phyloP scores from a whole-genome alignment of 2,797 vertebrate species.

The Lates japonicus region DNA sequence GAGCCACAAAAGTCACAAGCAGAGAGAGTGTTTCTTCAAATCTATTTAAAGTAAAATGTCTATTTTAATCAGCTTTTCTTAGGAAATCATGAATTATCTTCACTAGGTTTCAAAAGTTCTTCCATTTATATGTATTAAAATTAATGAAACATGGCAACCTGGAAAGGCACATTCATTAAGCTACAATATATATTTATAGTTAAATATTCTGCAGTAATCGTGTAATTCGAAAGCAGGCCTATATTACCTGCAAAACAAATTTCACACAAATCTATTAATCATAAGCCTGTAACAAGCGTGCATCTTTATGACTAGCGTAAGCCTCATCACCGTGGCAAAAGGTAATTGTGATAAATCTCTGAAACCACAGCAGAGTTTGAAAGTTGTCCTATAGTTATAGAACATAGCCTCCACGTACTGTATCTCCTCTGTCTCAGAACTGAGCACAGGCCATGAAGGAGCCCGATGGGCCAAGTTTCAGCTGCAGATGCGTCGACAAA shows the following conservation, averaged over 20 bases:
- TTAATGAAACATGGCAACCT: neutral
- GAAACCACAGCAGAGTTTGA: neutral
- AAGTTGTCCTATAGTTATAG: no score
- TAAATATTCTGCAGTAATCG: neutral
- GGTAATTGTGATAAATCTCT: no score
- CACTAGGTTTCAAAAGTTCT: neutral
- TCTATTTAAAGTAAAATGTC: no score
- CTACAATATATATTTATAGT: neutral
- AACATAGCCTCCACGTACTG: neutral
- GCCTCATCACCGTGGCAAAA: neutral
- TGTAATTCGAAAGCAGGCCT: no score
- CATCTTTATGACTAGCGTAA: neutral
- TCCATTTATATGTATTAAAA: neutral
- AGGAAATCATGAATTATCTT: neutral
- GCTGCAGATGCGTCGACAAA: slow-evolving; percentile 93
- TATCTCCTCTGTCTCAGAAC: slow-evolving; percentile 77
- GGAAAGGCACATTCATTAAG: neutral
- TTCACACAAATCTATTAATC: neutral
- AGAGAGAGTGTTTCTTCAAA: no score
- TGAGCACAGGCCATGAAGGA: slow-evolving; percentile 93
- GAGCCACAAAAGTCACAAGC: no score
- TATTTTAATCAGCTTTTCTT: neutral
- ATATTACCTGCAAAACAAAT: neutral
- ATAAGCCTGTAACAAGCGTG: neutral
- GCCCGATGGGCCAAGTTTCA: slow-evolving; percentile 92